Conservation (phyloP, 2,888 invertebrate genomes). For the Drosophila neutralis region DNA sequence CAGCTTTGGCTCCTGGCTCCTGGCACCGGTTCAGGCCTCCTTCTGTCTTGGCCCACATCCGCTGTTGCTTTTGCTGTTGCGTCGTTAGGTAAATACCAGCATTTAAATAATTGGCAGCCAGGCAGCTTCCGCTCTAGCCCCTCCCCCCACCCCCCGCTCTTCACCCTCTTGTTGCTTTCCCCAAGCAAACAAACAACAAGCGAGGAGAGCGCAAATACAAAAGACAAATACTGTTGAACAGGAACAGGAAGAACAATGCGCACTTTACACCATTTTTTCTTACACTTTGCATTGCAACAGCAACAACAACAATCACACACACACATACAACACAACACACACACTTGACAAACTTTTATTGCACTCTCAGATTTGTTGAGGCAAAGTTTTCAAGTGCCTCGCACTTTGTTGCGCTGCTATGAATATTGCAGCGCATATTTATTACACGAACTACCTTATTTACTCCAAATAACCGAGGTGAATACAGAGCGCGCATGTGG, state of each 20-base stretch:
- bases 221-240: slow-evolving; percentile 66
- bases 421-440: slow-evolving; percentile 35
- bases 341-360: slow-evolving; percentile 47
- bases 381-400: slow-evolving; percentile 29
- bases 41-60: slow-evolving; percentile 71
- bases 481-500: neutral
- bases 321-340: slow-evolving; percentile 1
- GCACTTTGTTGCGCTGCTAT: slow-evolving; percentile 36
- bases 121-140: slow-evolving; percentile 69
- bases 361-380: slow-evolving; percentile 36
- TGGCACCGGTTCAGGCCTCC: slow-evolving; percentile 18
- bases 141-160: neutral
- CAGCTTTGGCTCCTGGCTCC: slow-evolving; percentile 10
- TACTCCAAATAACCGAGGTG: slow-evolving; percentile 1
- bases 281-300: slow-evolving; percentile 50
- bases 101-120: slow-evolving; percentile 76
- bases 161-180: neutral
- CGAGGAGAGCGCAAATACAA: slow-evolving; percentile 64
- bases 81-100: slow-evolving; percentile 76
- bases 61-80: slow-evolving; percentile 35
- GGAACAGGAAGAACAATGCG: slow-evolving; percentile 51
- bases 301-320: slow-evolving; percentile 24
- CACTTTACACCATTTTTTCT: slow-evolving; percentile 66
- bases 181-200: slow-evolving; percentile 66
- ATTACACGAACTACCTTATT: slow-evolving; percentile 22